Evolutionary conservation across 2,113 vertebrate species (phyloP).

Genomic region (Passer montanus): DNA sequence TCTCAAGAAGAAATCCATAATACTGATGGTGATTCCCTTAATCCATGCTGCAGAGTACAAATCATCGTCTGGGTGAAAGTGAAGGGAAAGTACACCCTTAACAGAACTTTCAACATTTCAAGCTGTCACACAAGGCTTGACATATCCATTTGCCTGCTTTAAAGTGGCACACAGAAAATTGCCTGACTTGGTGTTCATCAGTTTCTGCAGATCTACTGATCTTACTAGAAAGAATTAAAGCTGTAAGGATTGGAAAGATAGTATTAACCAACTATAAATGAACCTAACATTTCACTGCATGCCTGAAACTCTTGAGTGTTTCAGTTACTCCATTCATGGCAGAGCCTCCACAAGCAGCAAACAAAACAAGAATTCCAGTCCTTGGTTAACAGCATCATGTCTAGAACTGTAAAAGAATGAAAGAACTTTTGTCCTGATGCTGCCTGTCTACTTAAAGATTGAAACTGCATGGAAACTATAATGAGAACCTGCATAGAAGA

Average conservation of each 20-base stretch:
- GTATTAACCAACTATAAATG: neutral
- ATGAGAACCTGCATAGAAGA: neutral
- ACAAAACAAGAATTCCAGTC: neutral
- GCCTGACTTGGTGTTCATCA: neutral
- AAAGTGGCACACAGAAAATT: neutral
- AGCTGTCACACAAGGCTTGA: neutral
- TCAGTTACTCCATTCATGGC: neutral
- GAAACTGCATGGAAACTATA: neutral
- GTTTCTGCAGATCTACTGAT: neutral
- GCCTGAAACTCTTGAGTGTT: neutral
- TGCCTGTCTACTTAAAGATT: fast-evolving
- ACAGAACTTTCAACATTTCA: neutral
- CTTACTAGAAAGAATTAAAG: neutral
- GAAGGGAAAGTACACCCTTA: neutral
- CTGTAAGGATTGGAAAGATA: neutral
- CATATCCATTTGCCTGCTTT: neutral
- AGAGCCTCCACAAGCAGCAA: neutral
- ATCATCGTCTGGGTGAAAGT: neutral
- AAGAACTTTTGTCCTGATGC: neutral
- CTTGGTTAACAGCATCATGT: neutral
- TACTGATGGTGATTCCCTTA: neutral
- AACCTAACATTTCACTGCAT: neutral
- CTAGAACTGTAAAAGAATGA: neutral
- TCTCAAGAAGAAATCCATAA: neutral
- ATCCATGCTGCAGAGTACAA: neutral